Base-by-base conservation (phyloP, 1,140 invertebrate genomes). In the Drosophila guanche region DNA sequence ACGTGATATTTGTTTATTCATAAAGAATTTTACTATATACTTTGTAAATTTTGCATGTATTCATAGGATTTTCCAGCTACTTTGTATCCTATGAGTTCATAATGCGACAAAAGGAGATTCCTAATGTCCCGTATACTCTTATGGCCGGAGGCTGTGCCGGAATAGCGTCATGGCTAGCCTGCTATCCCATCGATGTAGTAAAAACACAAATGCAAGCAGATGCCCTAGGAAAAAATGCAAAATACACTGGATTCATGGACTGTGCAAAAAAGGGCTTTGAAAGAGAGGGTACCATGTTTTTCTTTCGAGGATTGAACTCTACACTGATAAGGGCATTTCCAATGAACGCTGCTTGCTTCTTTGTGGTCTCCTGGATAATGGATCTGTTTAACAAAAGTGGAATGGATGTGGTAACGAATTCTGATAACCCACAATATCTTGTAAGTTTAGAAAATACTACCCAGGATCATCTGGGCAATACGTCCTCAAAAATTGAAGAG, bases 341-440 rank as follows among this genome's bases (percentile, higher is more conserved):
- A 0, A 96, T 95, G n/a, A 99, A 98, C 84, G 97, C 97, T 0
- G 96, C 96, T 2, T 97, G 96, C 33, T 98, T 98, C 89, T 93
- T 95, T 3, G 96, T 96, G 3, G 96, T 98, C 12, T 95, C 95
- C 4, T 97, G 96, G 95, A 94, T 94, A 0, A 92, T 95, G 67
- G 57, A 80, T 6, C 63, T 85, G 25, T 71, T 50, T 40, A 74
- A 85, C 2, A 76, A 70, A 5, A 23, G 42, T n/a, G 69, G 73
- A 43, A 54, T 89, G 5, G 76, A 89, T 29, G 53, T 76, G 23
- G 41, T 85, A 5, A 45, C 55, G 2, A 25, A 74, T 52, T 33
- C 61, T 3, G 58, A 81, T 4, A 55, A 75, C 27, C 47, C 63
- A 1, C 47, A 86, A 1, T 70, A 50, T 25, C 12, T 85, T n/a